Percentiles rank a stretch among this genome's conserved stretches.
These are phyloP conservation scores for Neuroterus valhalla DNA, from an alignment of 1,140 invertebrate species.

Conservation along the genomic window DNA sequence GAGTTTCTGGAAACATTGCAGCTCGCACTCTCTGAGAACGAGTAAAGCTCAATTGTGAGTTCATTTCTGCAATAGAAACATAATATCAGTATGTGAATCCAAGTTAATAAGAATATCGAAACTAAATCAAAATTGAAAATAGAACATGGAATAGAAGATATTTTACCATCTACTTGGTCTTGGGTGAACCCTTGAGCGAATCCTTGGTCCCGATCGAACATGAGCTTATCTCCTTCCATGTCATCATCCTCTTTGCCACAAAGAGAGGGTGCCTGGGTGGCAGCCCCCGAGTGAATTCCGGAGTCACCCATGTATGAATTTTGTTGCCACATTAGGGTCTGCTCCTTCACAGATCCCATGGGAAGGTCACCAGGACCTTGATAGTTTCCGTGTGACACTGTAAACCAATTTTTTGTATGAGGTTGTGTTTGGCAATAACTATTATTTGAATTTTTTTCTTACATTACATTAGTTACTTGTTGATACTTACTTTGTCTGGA, in stretches of 20 bases:
- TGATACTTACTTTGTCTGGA: slow-evolving; percentile 84
- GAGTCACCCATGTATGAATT: slow-evolving; percentile 95
- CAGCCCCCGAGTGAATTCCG: slow-evolving; percentile 96
- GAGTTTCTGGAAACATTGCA: slow-evolving; percentile 98
- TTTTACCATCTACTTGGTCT: slow-evolving; percentile 93
- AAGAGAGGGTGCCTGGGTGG: slow-evolving; percentile 93
- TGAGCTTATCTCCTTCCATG: slow-evolving; percentile 89
- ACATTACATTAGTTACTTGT: too few species aligned
- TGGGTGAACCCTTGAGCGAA: slow-evolving; percentile 93
- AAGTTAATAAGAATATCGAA: too few species aligned
- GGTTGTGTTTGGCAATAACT: slow-evolving; percentile 19
- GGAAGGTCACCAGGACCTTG: slow-evolving; percentile 84
- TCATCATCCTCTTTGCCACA: slow-evolving; percentile 92
- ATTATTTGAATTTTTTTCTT: not conserved
- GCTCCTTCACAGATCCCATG: slow-evolving; percentile 89
- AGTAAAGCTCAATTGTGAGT: slow-evolving; percentile 95
- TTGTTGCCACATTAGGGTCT: slow-evolving; percentile 97
- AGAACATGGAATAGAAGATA: too few species aligned
- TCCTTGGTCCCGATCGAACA: slow-evolving; percentile 94
- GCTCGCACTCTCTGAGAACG: slow-evolving; percentile 96
- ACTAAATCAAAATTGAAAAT: too few species aligned
- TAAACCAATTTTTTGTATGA: slow-evolving; percentile 50
- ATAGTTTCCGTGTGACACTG: slow-evolving; percentile 91
- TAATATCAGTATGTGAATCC: not conserved
- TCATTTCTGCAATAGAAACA: slow-evolving; percentile 84